Conservation (phyloP, 2,888 invertebrate genomes). For the Thyatira batis region DNA sequence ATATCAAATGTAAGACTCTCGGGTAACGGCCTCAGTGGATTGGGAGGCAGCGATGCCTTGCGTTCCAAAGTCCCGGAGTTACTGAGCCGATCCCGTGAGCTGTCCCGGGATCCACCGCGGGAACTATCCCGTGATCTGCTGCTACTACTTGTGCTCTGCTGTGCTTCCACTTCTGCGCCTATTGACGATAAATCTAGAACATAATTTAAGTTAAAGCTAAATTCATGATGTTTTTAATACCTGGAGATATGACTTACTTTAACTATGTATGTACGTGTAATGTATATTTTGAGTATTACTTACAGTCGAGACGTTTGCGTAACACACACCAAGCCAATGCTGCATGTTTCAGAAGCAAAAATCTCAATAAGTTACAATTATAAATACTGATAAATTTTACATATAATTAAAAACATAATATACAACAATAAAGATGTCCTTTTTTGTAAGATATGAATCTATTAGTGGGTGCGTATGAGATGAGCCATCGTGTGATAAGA, state of each 20-base stretch:
- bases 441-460: no score
- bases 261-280: no score
- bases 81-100: constrained; percentile 74
- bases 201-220: constrained; percentile 5
- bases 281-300: constrained; percentile 76
- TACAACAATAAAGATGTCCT: no score
- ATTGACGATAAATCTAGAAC: constrained; percentile 88
- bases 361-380: constrained; percentile 15
- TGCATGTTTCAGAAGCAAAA: constrained; percentile 75
- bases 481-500: no score
- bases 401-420: background rate
- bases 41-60: constrained; percentile 62
- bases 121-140: constrained; percentile 72
- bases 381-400: background rate
- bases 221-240: background rate
- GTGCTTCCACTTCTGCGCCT: constrained; percentile 85
- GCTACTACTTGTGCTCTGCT: constrained; percentile 58
- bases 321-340: constrained; percentile 97
- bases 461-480: no score
- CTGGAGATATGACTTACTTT: no score
- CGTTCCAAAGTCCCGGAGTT: constrained; percentile 74
- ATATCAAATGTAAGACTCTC: constrained; percentile 94
- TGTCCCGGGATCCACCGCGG: constrained; percentile 73
- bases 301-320: constrained; percentile 95
- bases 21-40: constrained; percentile 87